Evolutionary conservation across 2,888 invertebrate species (phyloP).

Genomic region (Apotomis turbidana): DNA sequence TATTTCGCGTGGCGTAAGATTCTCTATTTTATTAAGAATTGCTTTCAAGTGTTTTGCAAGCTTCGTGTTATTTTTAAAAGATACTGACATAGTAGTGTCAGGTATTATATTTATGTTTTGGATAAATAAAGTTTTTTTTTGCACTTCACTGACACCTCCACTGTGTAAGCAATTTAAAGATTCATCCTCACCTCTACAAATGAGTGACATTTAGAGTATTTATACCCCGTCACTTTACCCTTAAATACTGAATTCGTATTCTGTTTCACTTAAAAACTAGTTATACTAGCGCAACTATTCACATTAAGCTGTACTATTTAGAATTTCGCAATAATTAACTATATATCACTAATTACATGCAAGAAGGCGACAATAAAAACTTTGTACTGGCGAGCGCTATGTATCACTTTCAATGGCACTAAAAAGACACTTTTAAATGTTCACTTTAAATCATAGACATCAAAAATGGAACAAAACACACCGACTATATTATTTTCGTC

Average conservation of each 20-base stretch:
- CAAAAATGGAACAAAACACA: conserved; percentile 73
- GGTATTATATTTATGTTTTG: too few relatives aligned
- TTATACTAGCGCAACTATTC: conserved; percentile 66
- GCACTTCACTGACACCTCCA: conserved; percentile 25
- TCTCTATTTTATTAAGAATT: conserved; percentile 17
- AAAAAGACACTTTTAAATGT: conserved; percentile 77
- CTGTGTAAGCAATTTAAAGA: conserved; percentile 25
- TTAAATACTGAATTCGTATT: conserved; percentile 51
- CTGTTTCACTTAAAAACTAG: conserved; percentile 45
- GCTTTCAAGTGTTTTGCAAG: neutral
- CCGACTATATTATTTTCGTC: conserved; percentile 58
- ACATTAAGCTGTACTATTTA: conserved; percentile 67
- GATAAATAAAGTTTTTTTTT: neutral
- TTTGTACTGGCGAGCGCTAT: conserved; percentile 75
- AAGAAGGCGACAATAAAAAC: conserved; percentile 77
- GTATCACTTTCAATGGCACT: conserved; percentile 77
- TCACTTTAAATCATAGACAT: conserved; percentile 72
- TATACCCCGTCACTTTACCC: conserved; percentile 54
- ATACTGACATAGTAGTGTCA: too few relatives aligned
- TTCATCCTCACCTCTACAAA: conserved; percentile 75
- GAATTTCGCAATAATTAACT: conserved; percentile 45
- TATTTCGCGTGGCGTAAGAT: conserved; percentile 10
- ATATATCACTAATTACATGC: conserved; percentile 62
- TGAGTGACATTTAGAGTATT: conserved; percentile 68
- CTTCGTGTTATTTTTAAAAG: neutral